Evolutionary conservation across 1,140 invertebrate genomes (phyloP).

Genomic region (Fopius arisanus): DNA sequence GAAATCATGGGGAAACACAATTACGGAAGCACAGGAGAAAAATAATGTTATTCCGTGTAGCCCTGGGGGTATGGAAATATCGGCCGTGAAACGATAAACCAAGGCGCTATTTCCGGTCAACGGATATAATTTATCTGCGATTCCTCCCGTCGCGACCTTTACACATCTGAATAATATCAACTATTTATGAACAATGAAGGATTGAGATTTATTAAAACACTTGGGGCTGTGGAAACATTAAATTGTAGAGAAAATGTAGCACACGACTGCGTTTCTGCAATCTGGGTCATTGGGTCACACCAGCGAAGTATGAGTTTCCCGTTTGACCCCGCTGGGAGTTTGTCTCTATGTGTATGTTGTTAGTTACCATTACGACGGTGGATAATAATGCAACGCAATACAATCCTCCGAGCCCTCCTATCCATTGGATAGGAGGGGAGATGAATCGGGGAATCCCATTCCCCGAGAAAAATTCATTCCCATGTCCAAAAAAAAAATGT

Average conservation of each 20-base stretch:
- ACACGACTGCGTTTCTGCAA: constrained; percentile 33
- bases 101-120: constrained; percentile 3
- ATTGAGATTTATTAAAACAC: constrained; percentile 7
- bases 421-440: background rate
- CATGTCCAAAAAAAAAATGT: no score
- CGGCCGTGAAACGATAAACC: constrained; percentile 40
- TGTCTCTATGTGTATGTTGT: constrained; percentile 7
- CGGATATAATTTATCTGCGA: constrained; percentile 4
- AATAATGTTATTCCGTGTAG: constrained; percentile 21
- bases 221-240: background rate
- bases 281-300: constrained; percentile 58
- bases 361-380: constrained; percentile 1
- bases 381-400: background rate
- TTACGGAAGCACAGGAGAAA: constrained; percentile 35
- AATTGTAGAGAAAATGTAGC: constrained; percentile 31
- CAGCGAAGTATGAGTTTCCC: constrained; percentile 48
- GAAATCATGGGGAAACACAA: constrained; percentile 1
- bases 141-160: background rate
- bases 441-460: background rate
- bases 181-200: background rate
- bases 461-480: no score
- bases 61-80: constrained; percentile 48
- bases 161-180: background rate
- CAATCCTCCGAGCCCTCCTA: background rate
- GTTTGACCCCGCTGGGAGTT: constrained; percentile 41